Evolutionary conservation across 2,113 vertebrate species (phyloP).

Genomic region (Marcusenius ussheri): DNA sequence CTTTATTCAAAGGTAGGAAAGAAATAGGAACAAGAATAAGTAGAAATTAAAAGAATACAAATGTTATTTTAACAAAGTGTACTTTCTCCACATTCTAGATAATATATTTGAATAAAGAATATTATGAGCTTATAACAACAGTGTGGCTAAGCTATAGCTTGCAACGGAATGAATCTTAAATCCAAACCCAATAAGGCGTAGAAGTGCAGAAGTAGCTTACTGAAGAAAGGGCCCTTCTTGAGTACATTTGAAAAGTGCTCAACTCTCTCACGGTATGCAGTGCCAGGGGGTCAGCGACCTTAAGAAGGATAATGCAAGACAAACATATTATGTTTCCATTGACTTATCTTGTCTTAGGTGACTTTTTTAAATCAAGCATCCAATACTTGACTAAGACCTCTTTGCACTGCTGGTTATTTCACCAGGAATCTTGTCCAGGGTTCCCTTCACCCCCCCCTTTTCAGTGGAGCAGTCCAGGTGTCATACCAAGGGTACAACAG

Average conservation of each 20-base stretch:
- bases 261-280: neutral
- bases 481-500: neutral
- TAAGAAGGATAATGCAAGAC: neutral
- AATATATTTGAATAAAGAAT: constrained; percentile 12
- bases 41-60: neutral
- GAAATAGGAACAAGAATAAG: neutral
- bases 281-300: neutral
- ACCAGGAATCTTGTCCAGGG: neutral
- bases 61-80: neutral
- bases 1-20: neutral
- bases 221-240: constrained; percentile 20
- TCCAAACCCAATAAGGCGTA: constrained; percentile 3
- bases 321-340: neutral
- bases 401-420: neutral
- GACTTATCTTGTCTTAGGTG: neutral
- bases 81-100: constrained; percentile 13
- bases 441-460: neutral
- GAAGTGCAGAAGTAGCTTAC: neutral
- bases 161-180: constrained; percentile 11
- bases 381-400: neutral
- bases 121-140: neutral
- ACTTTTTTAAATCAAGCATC: neutral
- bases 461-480: neutral
- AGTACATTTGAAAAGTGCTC: constrained; percentile 11
- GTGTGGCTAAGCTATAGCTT: neutral